Conservation (phyloP, 2,888 invertebrate genomes). For the Nomada goodeniana region DNA sequence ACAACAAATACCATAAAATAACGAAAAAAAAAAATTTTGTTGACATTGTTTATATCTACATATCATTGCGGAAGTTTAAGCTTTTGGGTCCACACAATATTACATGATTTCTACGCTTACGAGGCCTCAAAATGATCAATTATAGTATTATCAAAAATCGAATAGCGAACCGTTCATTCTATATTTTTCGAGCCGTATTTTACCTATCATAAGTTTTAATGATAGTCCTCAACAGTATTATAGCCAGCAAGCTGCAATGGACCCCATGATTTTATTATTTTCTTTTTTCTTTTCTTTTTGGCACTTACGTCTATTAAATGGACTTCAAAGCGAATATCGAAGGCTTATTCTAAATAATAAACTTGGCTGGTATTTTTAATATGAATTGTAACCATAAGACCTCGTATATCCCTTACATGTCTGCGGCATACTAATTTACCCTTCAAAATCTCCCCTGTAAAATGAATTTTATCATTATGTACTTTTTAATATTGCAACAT, state of each 20-base stretch:
- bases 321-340: slow-evolving; percentile 57
- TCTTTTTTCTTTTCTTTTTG: slow-evolving; percentile 41
- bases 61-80: slow-evolving; percentile 6
- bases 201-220: slow-evolving; percentile 30
- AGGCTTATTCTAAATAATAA: slow-evolving; percentile 80
- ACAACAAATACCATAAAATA: slow-evolving; percentile 23
- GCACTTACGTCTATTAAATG: slow-evolving; percentile 61
- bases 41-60: slow-evolving; percentile 7
- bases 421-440: slow-evolving; percentile 91
- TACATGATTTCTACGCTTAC: slow-evolving; percentile 25
- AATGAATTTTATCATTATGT: slow-evolving; percentile 31
- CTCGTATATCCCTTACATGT: slow-evolving; percentile 90
- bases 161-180: slow-evolving; percentile 20
- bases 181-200: slow-evolving; percentile 9
- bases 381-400: slow-evolving; percentile 89
- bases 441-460: slow-evolving; percentile 86
- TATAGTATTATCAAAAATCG: slow-evolving; percentile 29
- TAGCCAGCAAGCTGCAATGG: slow-evolving; percentile 56
- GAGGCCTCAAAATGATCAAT: slow-evolving; percentile 26
- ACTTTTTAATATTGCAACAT: background rate
- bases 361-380: slow-evolving; percentile 83
- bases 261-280: slow-evolving; percentile 59
- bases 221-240: slow-evolving; percentile 47
- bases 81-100: background rate
- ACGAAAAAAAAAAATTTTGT: slow-evolving; percentile 15